Evolutionary conservation across 2,888 invertebrate genomes (phyloP), one percentile per base, ranked within the genome.

Genomic region (Trissolcus japonicus): DNA sequence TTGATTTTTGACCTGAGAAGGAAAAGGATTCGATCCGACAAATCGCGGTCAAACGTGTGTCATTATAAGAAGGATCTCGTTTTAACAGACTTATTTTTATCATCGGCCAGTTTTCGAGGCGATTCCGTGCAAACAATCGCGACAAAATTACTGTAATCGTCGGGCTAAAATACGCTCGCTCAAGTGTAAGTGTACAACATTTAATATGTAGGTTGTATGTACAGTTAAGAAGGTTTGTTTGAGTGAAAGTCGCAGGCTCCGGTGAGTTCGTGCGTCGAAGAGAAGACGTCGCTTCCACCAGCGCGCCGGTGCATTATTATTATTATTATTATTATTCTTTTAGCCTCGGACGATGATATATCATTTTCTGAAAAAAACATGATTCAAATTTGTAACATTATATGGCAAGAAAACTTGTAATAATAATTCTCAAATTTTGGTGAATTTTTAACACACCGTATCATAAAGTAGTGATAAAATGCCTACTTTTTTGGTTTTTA

Each of bases 161-260:
- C 4, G 35, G 14, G 40, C 65, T 41, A 65, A 65, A 65, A 65
- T 63, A 21, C 41, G 19, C n/a, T 55, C 54, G 55, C 21, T 16
- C 29, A 48, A 66, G 53, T 51, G 56, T 67, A 17, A 57, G 56
- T 56, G 56, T 61, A 57, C 73, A 61, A 53, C 40, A 51, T 73
- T 73, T 61, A 73, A 67, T 74, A 74, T 74, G 74, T 74, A 74
- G 67, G 68, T 63, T 68, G 75, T 75, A 74, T 74, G 68, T 75
- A 75, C 68, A 75, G 67, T 67, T 67, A 74, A 74, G 61, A 63
- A 65, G 66, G 75, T 75, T 62, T 55, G 75, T 68, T 68, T 68
- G 75, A 75, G 75, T 75, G 75, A 75, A 75, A 75, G 75, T 75
- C 56, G 13, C 62, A 53, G 66, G 55, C 73, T 55, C 17, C 16